Evolutionary conservation across 2,797 vertebrate genomes (phyloP), one percentile per base, ranked within the genome.

Genomic region (Emys orbicularis): DNA sequence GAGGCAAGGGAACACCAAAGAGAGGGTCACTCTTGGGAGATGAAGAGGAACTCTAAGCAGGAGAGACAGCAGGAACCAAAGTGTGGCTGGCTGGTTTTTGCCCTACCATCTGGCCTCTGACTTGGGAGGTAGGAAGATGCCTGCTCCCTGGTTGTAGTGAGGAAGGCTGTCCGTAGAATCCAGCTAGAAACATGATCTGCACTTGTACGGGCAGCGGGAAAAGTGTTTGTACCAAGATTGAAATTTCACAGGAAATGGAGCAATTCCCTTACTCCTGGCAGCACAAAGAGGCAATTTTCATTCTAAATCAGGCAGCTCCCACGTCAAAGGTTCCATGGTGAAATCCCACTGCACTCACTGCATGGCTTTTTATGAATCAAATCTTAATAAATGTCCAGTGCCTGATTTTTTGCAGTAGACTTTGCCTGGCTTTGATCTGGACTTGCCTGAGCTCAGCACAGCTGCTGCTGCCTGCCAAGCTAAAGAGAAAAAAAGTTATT

Each of bases 361-460:
- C 90, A 1, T 4, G 72, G 81, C 85, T 92, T 90, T 96, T 94
- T 83, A 89, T 94, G 96, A 97, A 97, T 95, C 86, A 96, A 93
- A 94, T 80, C 91, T 95, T 96, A 93, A 97, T 94, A 93, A 95
- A 96, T 50, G 94, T 91, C 92, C 94, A 84, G 90, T 44, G 57
- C 80, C 90, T 79, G 94, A 92, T 91, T 94, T 94, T 89, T 94
- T 2, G 2, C 96, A 94, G 94, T 94, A 95, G 91, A 93, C 90
- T 49, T 87, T 2, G 61, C 84, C 79, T 92, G 95, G 89, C 95
- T 96, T 97, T 95, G 96, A 97, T 96, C 97, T 95, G 6, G 76
- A 15, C 88, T 90, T 96, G 92, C 95, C 91, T 86, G 94, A 82
- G 94, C 95, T 95, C 92, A 27, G 92, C 84, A 50, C 11, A 44